Percentiles rank a stretch among this genome's conserved stretches.
phyloP scores from a whole-genome alignment of 1,140 invertebrate genomes.

The Mya arenaria region DNA sequence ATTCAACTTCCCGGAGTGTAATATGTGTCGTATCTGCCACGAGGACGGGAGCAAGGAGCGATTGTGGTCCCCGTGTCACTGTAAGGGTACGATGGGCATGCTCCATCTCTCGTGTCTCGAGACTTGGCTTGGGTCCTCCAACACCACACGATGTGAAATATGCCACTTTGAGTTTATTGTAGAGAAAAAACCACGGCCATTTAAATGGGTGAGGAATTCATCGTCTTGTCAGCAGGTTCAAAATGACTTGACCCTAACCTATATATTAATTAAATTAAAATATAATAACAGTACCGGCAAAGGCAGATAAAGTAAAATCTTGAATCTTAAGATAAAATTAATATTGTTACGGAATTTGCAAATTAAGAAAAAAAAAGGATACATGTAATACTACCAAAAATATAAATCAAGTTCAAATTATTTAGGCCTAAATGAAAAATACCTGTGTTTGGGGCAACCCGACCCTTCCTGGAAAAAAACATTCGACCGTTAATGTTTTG shows the following conservation, averaged over 20 bases:
- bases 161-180: slow-evolving; percentile 83
- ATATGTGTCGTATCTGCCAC: slow-evolving; percentile 80
- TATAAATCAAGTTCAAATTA: too few relatives aligned
- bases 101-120: slow-evolving; percentile 87
- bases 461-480: too few relatives aligned
- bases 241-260: not conserved
- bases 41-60: slow-evolving; percentile 82
- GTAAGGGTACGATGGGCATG: slow-evolving; percentile 86
- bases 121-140: slow-evolving; percentile 85
- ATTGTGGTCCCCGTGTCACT: slow-evolving; percentile 85
- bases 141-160: slow-evolving; percentile 84
- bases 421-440: too few relatives aligned
- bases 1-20: slow-evolving; percentile 27
- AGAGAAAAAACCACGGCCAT: slow-evolving; percentile 73
- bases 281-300: too few relatives aligned
- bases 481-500: too few relatives aligned
- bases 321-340: too few relatives aligned
- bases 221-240: not conserved
- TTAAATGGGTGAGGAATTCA: slow-evolving; percentile 78
- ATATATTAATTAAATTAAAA: not conserved
- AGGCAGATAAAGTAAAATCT: not conserved
- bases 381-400: too few relatives aligned
- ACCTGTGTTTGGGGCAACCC: too few relatives aligned
- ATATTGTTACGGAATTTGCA: too few relatives aligned
- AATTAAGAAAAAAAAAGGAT: too few relatives aligned